Conservation (phyloP, 2,888 invertebrate species). For the Sarcophaga caerulescens region DNA sequence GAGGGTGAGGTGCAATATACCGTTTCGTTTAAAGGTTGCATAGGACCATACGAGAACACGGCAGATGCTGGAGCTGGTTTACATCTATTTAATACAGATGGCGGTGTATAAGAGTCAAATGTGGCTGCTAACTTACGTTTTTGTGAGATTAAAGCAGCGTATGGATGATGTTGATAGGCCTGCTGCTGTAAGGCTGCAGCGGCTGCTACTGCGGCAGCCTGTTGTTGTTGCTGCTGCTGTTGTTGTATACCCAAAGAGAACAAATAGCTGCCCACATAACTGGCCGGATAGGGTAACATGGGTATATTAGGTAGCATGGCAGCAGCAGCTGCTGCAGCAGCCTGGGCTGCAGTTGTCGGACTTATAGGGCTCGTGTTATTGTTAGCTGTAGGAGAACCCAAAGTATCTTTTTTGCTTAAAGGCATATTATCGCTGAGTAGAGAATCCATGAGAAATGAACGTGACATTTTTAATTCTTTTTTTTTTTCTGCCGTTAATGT, state of each 20-base stretch:
- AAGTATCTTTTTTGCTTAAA: conserved; percentile 78
- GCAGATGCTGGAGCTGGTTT: conserved; percentile 47
- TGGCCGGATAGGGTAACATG: conserved; percentile 85
- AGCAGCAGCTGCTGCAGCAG: conserved; percentile 82
- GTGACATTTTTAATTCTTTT: conserved; percentile 84
- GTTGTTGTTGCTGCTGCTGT: conserved; percentile 74
- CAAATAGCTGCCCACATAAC: conserved; percentile 85
- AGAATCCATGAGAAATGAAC: conserved; percentile 91
- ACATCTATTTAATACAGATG: conserved; percentile 26
- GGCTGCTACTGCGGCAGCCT: conserved; percentile 72
- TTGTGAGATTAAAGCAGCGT: conserved; percentile 73
- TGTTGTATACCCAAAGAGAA: conserved; percentile 85
- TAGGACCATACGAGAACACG: conserved; percentile 55
- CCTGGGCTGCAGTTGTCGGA: conserved; percentile 70
- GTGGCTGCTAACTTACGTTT: conserved; percentile 73
- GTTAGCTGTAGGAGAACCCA: conserved; percentile 74
- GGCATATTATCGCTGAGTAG: conserved; percentile 86
- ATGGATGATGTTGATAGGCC: conserved; percentile 73
- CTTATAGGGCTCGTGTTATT: conserved; percentile 64
- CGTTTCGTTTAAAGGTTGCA: conserved; percentile 63
- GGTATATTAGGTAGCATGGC: conserved; percentile 77
- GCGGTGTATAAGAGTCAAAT: conserved; percentile 71
- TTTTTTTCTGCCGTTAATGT: not conserved
- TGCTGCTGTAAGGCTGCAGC: conserved; percentile 71
- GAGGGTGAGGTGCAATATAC: conserved; percentile 79